A percentile compares a stretch with the other conserved stretches of the same genome.
phyloP scores from a whole-genome alignment of 2,113 vertebrate genomes.

The Phyllostomus discolor region DNA sequence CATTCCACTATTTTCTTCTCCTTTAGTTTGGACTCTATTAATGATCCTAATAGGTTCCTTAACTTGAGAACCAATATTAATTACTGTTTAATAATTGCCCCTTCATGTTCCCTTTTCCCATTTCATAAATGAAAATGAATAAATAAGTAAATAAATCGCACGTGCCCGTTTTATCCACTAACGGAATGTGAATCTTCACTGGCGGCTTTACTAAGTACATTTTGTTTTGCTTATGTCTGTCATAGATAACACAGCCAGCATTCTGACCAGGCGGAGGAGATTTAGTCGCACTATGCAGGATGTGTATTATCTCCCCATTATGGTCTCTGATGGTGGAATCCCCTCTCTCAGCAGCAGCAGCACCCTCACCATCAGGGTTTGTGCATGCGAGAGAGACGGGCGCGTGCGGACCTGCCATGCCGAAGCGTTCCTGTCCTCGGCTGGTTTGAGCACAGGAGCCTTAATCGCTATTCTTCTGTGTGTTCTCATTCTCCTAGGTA shows the following conservation, averaged over 20 bases:
- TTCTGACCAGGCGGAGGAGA: conserved; percentile 84
- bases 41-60: not conserved
- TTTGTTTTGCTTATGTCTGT: conserved; percentile 61
- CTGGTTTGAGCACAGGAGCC: conserved; percentile 96
- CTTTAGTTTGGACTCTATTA: not conserved
- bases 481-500: conserved; percentile 95
- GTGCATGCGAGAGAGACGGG: conserved; percentile 89
- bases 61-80: not conserved
- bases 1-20: too few relatives aligned
- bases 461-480: conserved; percentile 97
- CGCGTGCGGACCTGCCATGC: conserved; percentile 89
- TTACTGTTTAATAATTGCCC: not conserved
- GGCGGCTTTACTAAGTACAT: conserved; percentile 40
- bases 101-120: not conserved
- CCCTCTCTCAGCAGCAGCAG: conserved; percentile 93
- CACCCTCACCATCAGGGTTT: conserved; percentile 93
- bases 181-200: conserved; percentile 23
- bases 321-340: conserved; percentile 93
- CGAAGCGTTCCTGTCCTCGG: conserved; percentile 93
- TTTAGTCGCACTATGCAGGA: conserved; percentile 92
- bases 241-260: conserved; percentile 90
- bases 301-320: conserved; percentile 89
- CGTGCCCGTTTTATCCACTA: not conserved
- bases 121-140: not conserved
- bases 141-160: too few relatives aligned